These are phyloP conservation scores for Columba livia DNA, from an alignment of 2,113 vertebrate species.

Conservation along the genomic window DNA sequence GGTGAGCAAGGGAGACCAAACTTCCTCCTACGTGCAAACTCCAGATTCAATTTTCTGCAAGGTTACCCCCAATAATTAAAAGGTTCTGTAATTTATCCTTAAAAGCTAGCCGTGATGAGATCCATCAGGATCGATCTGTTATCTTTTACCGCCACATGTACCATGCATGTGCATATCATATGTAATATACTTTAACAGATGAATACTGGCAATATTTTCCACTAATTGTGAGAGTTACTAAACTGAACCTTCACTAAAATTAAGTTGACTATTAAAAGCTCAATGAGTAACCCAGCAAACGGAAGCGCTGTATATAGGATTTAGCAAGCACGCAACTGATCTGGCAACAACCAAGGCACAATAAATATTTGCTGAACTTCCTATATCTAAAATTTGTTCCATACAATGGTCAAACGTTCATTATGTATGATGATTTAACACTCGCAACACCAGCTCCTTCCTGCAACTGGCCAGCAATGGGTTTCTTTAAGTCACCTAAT, in stretches of 20 bases:
- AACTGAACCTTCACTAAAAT: slow-evolving; percentile 74
- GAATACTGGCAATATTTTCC: slow-evolving; percentile 54
- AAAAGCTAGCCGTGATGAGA: slow-evolving; percentile 87
- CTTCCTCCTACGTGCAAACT: slow-evolving; percentile 70
- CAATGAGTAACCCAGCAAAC: slow-evolving; percentile 57
- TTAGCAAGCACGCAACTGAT: slow-evolving; percentile 38
- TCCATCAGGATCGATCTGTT: slow-evolving; percentile 87
- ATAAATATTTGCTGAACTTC: slow-evolving; percentile 28
- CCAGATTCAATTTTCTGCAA: slow-evolving; percentile 78
- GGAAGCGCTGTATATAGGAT: slow-evolving; percentile 8
- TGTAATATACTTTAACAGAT: slow-evolving; percentile 44
- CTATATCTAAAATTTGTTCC: not conserved
- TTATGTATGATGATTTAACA: not conserved
- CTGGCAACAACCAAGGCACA: not conserved
- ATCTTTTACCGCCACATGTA: slow-evolving; percentile 64
- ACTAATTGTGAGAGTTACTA: slow-evolving; percentile 69
- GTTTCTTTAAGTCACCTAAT: not conserved
- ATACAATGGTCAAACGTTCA: not conserved
- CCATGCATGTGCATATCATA: not conserved
- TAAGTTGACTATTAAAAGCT: slow-evolving; percentile 72
- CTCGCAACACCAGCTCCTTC: not conserved
- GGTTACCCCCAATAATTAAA: slow-evolving; percentile 90
- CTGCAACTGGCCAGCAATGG: not conserved
- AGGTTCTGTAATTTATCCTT: slow-evolving; percentile 88
- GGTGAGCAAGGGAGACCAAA: slow-evolving; percentile 74